Evolutionary conservation across 2,888 invertebrate genomes (phyloP).

Genomic region (Tinea pellionella): DNA sequence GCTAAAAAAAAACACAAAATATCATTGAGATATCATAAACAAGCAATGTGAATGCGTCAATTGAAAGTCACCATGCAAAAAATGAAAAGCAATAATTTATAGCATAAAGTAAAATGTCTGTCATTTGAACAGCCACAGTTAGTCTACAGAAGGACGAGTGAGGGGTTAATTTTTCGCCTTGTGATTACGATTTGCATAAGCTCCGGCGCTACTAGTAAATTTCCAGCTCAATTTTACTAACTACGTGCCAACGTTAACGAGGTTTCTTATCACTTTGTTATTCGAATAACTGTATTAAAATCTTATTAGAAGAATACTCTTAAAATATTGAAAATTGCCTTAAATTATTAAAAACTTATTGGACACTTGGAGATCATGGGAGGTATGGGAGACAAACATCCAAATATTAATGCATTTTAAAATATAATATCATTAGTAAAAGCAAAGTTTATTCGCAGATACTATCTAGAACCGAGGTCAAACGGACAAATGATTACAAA

Average conservation of each 20-base stretch:
- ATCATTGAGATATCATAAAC: too few relatives aligned
- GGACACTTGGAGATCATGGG: too few relatives aligned
- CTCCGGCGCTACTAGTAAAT: slow-evolving; percentile 30
- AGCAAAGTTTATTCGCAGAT: too few relatives aligned
- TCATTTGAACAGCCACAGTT: background rate
- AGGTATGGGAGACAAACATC: too few relatives aligned
- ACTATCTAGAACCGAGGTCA: background rate
- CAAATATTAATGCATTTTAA: too few relatives aligned
- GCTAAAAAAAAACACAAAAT: too few relatives aligned
- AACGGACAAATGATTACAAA: background rate
- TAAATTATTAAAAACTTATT: too few relatives aligned
- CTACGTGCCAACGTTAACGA: slow-evolving; percentile 39
- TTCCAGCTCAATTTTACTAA: slow-evolving; percentile 30
- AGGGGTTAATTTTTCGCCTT: slow-evolving; percentile 36
- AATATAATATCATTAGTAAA: too few relatives aligned
- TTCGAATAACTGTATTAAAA: background rate
- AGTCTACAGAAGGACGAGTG: background rate
- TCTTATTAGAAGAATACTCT: background rate
- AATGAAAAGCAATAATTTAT: too few relatives aligned
- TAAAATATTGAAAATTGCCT: too few relatives aligned
- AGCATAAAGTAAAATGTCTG: background rate
- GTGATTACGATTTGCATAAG: slow-evolving; percentile 50
- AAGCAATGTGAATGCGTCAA: too few relatives aligned
- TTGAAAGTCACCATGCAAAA: too few relatives aligned
- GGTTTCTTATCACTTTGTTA: slow-evolving; percentile 25